A percentile compares a stretch with the other conserved stretches of the same genome.
Conservation (phyloP, 23 tunicate species). For the Halocynthia aurantium region DNA sequence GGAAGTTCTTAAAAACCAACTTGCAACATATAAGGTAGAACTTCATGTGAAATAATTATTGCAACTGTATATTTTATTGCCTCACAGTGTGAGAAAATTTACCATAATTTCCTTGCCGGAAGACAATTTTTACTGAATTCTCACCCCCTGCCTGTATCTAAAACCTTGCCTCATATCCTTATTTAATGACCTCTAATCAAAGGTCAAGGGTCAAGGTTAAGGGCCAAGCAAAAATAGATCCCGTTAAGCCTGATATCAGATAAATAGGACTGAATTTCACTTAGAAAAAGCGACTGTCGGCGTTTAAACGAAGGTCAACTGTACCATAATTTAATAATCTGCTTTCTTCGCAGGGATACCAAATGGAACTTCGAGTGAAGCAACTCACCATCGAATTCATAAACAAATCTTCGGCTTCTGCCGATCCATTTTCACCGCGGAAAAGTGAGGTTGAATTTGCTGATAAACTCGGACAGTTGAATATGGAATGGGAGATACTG, state of each 20-base stretch:
- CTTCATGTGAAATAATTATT: not conserved
- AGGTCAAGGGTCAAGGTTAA: too few relatives aligned
- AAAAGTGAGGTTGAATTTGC: conserved; percentile 1
- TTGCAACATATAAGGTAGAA: conserved; percentile 35
- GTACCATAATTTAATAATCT: too few relatives aligned
- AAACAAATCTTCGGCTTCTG: conserved; percentile 7
- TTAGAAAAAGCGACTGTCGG: too few relatives aligned
- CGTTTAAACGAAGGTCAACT: too few relatives aligned
- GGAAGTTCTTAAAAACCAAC: conserved; percentile 18
- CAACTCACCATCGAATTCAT: not conserved
- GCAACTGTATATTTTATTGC: not conserved
- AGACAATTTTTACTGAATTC: too few relatives aligned
- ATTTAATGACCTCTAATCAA: too few relatives aligned
- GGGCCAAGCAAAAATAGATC: too few relatives aligned
- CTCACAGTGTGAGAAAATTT: not conserved
- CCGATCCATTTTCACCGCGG: conserved; percentile 4
- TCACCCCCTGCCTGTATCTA: too few relatives aligned
- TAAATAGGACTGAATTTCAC: too few relatives aligned
- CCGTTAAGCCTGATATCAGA: too few relatives aligned
- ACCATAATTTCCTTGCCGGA: too few relatives aligned
- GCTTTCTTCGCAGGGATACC: not conserved
- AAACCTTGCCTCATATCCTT: too few relatives aligned
- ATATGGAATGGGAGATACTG: conserved; percentile 30
- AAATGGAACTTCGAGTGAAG: conserved; percentile 13
- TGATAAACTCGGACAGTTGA: conserved; percentile 10